Conservation (phyloP, 2,113 vertebrate species). For the Protomyctophum bolini region DNA sequence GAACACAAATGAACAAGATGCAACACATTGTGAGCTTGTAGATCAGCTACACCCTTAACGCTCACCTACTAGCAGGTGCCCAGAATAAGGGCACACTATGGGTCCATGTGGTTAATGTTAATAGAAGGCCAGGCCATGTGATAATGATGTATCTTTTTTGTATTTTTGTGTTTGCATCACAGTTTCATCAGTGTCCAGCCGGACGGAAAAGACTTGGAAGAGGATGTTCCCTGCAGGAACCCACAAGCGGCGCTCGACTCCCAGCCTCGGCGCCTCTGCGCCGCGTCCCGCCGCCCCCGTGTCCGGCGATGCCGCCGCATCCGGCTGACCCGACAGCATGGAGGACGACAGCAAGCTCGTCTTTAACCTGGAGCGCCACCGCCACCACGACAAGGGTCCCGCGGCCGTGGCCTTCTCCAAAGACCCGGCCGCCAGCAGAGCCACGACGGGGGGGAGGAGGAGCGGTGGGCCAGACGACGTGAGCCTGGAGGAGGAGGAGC, state of each 20-base stretch:
- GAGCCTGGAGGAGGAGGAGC: conserved; percentile 35
- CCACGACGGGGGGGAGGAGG: not conserved
- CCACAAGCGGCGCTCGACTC: not conserved
- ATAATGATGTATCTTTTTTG: no score
- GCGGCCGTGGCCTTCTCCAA: conserved; percentile 64
- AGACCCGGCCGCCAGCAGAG: conserved; percentile 44
- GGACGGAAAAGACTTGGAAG: not conserved
- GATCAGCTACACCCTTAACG: no score
- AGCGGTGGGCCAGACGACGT: conserved; percentile 41
- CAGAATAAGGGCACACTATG: no score
- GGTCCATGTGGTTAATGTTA: no score
- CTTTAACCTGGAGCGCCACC: conserved; percentile 55
- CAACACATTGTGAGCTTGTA: no score
- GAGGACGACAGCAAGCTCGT: conserved; percentile 74
- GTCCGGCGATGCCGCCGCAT: no score
- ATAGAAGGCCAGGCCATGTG: no score
- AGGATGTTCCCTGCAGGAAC: not conserved
- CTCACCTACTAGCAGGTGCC: no score
- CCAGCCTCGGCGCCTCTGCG: not conserved
- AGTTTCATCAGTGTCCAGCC: not conserved
- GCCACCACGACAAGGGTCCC: conserved; percentile 53
- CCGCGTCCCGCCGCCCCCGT: no score
- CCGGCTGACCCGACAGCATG: conserved; percentile 20
- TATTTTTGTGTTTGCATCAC: no score
- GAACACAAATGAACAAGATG: no score